Percentiles rank a stretch among this genome's conserved stretches.
Conservation (phyloP, 1,140 invertebrate genomes). For the Plutomurus gul region DNA sequence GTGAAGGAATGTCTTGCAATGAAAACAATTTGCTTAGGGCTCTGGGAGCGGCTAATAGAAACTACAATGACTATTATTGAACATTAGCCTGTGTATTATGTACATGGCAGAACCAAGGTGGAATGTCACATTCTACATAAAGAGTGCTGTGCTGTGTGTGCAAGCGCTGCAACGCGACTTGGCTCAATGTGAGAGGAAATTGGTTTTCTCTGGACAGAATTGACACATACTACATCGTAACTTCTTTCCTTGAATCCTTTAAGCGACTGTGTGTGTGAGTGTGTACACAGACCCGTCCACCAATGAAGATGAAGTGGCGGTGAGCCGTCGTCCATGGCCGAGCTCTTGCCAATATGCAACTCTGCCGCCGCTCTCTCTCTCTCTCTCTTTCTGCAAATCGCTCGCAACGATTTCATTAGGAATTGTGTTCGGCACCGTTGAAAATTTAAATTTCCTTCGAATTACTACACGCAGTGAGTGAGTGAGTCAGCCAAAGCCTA, state of each 20-base stretch:
- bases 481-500: too few species aligned
- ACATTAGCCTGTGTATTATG: conserved; percentile 21
- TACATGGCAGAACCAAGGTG: neutral
- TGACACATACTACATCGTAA: conserved; percentile 29
- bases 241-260: conserved; percentile 24
- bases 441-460: too few species aligned
- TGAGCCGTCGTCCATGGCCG: too few species aligned
- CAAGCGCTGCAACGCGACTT: too few species aligned
- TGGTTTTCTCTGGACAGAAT: conserved; percentile 21
- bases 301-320: conserved; percentile 15
- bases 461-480: too few species aligned
- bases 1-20: neutral
- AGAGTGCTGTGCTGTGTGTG: too few species aligned
- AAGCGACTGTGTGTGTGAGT: too few species aligned
- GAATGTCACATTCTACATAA: neutral
- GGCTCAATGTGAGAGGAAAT: conserved; percentile 21
- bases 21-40: conserved; percentile 20
- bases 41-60: conserved; percentile 12
- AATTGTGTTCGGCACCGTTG: too few species aligned
- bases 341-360: conserved; percentile 15
- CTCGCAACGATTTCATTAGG: too few species aligned
- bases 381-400: neutral
- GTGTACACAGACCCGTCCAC: conserved; percentile 13
- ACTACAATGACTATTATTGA: conserved; percentile 27
- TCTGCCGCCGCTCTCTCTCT: neutral